These are phyloP conservation scores for Oplegnathus fasciatus DNA, from an alignment of 2,113 vertebrate genomes.

Conservation along the genomic window DNA sequence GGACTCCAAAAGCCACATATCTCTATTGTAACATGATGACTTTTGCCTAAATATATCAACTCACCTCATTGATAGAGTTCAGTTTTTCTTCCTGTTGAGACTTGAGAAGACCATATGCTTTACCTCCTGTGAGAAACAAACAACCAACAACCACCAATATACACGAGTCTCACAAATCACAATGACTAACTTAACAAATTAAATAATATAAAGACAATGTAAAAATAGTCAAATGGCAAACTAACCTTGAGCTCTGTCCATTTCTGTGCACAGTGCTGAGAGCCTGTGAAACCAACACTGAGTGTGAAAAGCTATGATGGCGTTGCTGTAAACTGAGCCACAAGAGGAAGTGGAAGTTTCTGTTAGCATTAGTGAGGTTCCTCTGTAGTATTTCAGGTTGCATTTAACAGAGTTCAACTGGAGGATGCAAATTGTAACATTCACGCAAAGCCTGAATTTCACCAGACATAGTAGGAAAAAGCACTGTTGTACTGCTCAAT, in stretches of 20 bases:
- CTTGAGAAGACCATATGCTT: conserved; percentile 85
- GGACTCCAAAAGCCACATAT: not conserved
- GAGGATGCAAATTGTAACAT: not conserved
- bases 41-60: not conserved
- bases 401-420: not conserved
- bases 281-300: conserved; percentile 5
- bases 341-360: conserved; percentile 78
- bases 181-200: no score
- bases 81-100: conserved; percentile 86
- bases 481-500: not conserved
- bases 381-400: conserved; percentile 35
- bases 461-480: not conserved
- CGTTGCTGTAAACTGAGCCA: conserved; percentile 40
- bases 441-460: not conserved
- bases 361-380: conserved; percentile 40
- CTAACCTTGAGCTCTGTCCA: conserved; percentile 78
- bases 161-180: not conserved
- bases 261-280: conserved; percentile 41
- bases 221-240: not conserved
- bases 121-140: conserved; percentile 82
- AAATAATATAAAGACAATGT: not conserved
- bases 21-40: not conserved
- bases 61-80: conserved; percentile 79
- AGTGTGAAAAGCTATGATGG: not conserved
- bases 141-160: not conserved